phyloP scores from a whole-genome alignment of 2,113 vertebrate genomes.

The Bujurquina vittata region DNA sequence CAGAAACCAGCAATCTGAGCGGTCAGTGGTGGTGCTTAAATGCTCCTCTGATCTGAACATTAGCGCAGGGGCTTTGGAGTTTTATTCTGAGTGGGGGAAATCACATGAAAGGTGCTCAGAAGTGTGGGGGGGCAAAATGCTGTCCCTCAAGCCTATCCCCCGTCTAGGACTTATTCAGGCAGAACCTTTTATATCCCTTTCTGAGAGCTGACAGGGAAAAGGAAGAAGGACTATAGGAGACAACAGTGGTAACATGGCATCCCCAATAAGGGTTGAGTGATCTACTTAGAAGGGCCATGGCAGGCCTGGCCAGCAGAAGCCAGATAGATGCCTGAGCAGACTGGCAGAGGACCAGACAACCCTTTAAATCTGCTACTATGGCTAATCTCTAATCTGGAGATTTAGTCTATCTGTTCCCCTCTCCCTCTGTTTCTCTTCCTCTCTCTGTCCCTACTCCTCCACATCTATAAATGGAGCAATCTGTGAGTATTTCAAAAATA shows the following conservation, averaged over 20 bases:
- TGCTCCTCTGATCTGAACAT: slow-evolving; percentile 68
- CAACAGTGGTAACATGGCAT: slow-evolving; percentile 46
- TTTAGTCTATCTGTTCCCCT: slow-evolving; percentile 77
- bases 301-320: slow-evolving; percentile 74
- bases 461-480: slow-evolving; percentile 80
- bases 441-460: slow-evolving; percentile 61
- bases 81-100: slow-evolving; percentile 36
- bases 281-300: slow-evolving; percentile 71
- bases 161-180: slow-evolving; percentile 4
- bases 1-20: slow-evolving; percentile 44
- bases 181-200: slow-evolving; percentile 33
- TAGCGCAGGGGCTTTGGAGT: slow-evolving; percentile 48
- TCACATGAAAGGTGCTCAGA: slow-evolving; percentile 28
- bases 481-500: slow-evolving; percentile 80
- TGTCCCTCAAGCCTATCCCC: slow-evolving; percentile 14
- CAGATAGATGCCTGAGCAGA: slow-evolving; percentile 80
- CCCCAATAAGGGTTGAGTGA: slow-evolving; percentile 63
- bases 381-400: slow-evolving; percentile 87
- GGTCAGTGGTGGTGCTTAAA: slow-evolving; percentile 50
- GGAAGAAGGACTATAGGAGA: slow-evolving; percentile 37
- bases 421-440: slow-evolving; percentile 54
- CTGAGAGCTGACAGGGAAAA: slow-evolving; percentile 19
- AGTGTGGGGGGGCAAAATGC: slow-evolving; percentile 21
- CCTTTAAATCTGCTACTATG: slow-evolving; percentile 80
- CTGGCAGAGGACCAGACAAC: slow-evolving; percentile 76